Evolutionary conservation across 2,113 vertebrate genomes (phyloP).

Genomic region (Murina feae): DNA sequence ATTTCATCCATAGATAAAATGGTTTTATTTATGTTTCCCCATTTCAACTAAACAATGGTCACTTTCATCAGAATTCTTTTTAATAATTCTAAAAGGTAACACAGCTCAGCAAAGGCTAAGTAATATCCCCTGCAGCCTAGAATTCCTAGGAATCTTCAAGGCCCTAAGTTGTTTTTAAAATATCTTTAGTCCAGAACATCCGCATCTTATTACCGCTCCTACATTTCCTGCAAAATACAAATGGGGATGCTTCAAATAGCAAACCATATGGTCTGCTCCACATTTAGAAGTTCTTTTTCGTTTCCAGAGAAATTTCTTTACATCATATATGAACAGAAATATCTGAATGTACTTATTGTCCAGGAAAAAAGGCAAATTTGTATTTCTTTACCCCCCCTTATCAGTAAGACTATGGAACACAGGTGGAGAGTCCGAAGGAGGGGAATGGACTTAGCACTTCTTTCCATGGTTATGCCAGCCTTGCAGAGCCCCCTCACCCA

Average conservation of each 20-base stretch:
- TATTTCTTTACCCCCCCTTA: neutral
- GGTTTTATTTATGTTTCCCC: neutral
- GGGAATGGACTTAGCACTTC: neutral
- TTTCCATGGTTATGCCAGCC: neutral
- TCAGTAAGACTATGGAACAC: neutral
- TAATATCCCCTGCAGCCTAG: neutral
- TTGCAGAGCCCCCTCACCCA: neutral
- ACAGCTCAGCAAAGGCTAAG: neutral
- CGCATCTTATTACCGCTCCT: constrained; percentile 62
- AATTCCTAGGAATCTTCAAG: constrained; percentile 37
- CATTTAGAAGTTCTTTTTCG: constrained; percentile 2
- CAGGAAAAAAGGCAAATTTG: neutral
- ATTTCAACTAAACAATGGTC: neutral
- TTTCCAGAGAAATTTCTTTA: constrained; percentile 16
- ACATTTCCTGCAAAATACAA: constrained; percentile 64
- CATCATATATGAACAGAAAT: neutral
- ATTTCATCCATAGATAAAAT: neutral
- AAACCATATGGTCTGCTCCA: constrained; percentile 30
- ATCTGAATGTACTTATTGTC: neutral
- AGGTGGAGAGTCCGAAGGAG: neutral
- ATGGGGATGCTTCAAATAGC: constrained; percentile 23
- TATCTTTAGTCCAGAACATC: constrained; percentile 50
- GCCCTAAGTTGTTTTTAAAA: constrained; percentile 47
- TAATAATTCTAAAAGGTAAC: constrained; percentile 34
- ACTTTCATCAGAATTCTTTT: constrained; percentile 6